Evolutionary conservation across 2,113 vertebrate species (phyloP).

Genomic region (Agapornis roseicollis): DNA sequence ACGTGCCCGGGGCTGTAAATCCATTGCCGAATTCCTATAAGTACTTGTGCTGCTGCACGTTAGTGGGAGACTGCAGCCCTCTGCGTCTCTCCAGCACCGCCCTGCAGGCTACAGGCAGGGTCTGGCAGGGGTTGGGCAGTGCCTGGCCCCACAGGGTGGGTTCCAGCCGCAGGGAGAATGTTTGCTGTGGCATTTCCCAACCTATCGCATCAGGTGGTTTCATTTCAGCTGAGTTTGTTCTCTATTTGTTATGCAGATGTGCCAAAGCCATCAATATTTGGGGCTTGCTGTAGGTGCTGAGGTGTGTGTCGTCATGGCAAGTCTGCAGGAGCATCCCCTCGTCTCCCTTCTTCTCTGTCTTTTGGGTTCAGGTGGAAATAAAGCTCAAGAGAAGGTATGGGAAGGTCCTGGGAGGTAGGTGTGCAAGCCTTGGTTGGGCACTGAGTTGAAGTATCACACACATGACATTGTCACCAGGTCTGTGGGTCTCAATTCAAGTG

Average conservation of each 20-base stretch:
- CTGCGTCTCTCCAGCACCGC: background rate
- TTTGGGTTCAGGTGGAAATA: fast-evolving
- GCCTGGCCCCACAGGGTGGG: fast-evolving
- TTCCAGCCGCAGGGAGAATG: background rate
- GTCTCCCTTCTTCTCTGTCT: background rate
- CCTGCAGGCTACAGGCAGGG: background rate
- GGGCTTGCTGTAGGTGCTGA: background rate
- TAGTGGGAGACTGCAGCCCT: background rate
- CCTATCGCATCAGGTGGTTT: background rate
- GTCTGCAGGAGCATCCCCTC: background rate
- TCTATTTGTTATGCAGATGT: fast-evolving
- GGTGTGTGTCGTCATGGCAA: background rate
- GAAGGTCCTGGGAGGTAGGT: background rate
- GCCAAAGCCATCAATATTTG: background rate
- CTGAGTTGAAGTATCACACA: background rate
- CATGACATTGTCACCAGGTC: background rate
- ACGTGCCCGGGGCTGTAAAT: background rate
- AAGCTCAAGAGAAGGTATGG: background rate
- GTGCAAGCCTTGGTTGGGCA: too few species aligned
- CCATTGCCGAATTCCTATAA: background rate
- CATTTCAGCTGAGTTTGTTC: background rate
- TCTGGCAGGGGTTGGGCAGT: background rate
- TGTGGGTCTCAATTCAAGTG: background rate
- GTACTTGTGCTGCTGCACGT: background rate
- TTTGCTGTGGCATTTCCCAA: background rate